phyloP scores from a whole-genome alignment of 2,888 invertebrate genomes.

The Dorcus parallelipipedus region DNA sequence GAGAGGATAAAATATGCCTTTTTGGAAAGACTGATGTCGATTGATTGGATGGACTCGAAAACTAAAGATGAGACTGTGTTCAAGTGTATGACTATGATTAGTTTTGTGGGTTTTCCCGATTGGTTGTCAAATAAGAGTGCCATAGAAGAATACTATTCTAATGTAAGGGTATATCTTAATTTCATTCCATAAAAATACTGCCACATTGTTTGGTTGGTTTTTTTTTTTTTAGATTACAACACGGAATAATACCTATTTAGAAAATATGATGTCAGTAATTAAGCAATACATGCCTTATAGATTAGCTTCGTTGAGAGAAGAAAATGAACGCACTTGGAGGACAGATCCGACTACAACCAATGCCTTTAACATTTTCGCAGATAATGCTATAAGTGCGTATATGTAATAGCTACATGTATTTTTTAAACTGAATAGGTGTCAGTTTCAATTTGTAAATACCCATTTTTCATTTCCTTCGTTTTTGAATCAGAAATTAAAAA shows the following conservation, averaged over 20 bases:
- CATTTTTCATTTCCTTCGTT: no score
- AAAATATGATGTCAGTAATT: slow-evolving; percentile 67
- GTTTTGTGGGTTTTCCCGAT: slow-evolving; percentile 73
- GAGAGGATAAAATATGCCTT: slow-evolving; percentile 70
- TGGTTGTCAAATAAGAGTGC: slow-evolving; percentile 68
- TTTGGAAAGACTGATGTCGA: slow-evolving; percentile 59
- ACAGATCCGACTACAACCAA: slow-evolving; percentile 77
- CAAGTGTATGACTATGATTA: slow-evolving; percentile 71
- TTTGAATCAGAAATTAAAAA: no score
- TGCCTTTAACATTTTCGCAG: slow-evolving; percentile 75
- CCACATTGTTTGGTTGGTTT: neutral
- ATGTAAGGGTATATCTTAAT: slow-evolving; percentile 46
- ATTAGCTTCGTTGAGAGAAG: slow-evolving; percentile 54
- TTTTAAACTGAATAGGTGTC: neutral
- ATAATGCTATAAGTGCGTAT: slow-evolving; percentile 75
- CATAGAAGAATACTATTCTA: slow-evolving; percentile 66
- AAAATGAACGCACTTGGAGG: slow-evolving; percentile 65
- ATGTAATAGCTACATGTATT: neutral
- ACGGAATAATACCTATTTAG: slow-evolving; percentile 58
- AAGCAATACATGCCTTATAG: slow-evolving; percentile 54
- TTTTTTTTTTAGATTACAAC: slow-evolving; percentile 51
- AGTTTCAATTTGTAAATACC: no score
- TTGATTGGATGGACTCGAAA: slow-evolving; percentile 73
- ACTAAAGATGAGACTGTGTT: slow-evolving; percentile 72
- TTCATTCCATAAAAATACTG: no score